Base-by-base conservation (phyloP, 2,888 invertebrate genomes). In the Phortica okadai region DNA sequence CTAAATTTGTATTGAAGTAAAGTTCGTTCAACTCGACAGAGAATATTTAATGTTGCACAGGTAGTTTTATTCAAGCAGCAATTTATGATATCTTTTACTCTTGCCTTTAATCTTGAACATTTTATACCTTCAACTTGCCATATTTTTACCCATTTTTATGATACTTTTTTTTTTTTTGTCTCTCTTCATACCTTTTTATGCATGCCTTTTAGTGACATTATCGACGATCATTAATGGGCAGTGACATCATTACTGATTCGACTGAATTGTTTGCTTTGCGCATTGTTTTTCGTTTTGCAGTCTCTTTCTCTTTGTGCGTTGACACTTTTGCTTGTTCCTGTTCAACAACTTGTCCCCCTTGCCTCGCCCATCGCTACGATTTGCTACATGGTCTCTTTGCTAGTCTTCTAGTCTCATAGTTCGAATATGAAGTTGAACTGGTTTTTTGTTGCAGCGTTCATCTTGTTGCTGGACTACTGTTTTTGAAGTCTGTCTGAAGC, bases 401-500 rank as follows among this genome's bases (percentile, higher is more conserved):
- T 10, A 56, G n/a, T 56, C n/a, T 56, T 56, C n/a, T 56, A 16
- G 33, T 33, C 33, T 33, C 33, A 33, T 33, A 33, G 33, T 56
- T 16, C 16, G n/a, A 16, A 16, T 14, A 56, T 56, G 14, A 54
- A 45, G 21, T 50, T 54, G 72, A 50, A 21, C 11, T 16, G 45
- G 44, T 78, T 77, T 62, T 54, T 73, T 74, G 67, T 56, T 33
- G 73, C 67, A 33, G 33, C 2, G 33, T 33, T 33, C 33, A 33
- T 33, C 67, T 50, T 11, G 41, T 41, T 73, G 67, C 58, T 67
- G 33, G 75, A 72, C 76, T 75, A 74, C 56, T 56, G 16, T 56
- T 56, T 16, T 56, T 14, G 1, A 56, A 16, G 14, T 6, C 16
- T 14, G n/a, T 2, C 16, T 14, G 56, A 16, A 56, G 14, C 16